These are phyloP conservation scores for Orestias chungarensis DNA, from an alignment of 2,797 vertebrate genomes.

Conservation along the genomic window DNA sequence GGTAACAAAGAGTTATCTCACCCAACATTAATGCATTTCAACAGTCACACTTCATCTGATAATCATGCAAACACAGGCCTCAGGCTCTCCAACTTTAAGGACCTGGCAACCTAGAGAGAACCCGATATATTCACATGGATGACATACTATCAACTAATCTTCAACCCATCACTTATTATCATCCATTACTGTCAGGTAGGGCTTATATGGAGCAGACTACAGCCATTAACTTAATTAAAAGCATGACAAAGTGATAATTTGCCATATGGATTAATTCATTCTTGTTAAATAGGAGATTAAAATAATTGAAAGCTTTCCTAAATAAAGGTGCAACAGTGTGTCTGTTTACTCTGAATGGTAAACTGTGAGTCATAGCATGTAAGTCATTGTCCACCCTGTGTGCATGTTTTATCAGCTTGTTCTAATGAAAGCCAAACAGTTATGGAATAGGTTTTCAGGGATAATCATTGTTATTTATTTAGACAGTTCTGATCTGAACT, in stretches of 20 bases:
- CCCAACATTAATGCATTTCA: not conserved
- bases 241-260: constrained; percentile 33
- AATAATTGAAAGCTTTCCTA: constrained; percentile 29
- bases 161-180: not conserved
- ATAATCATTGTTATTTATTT: constrained; percentile 45
- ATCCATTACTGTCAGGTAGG: not conserved
- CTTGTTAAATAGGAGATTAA: constrained; percentile 4
- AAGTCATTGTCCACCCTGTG: constrained; percentile 43
- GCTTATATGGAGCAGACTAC: not conserved
- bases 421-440: constrained; percentile 54
- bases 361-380: constrained; percentile 52
- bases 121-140: not conserved
- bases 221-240: constrained; percentile 17
- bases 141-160: not conserved
- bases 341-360: constrained; percentile 37
- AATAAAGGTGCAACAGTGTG: constrained; percentile 22
- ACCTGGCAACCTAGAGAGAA: not conserved
- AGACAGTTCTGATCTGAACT: constrained; percentile 38
- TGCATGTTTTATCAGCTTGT: constrained; percentile 43
- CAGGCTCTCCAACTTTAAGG: not conserved
- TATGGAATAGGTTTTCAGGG: constrained; percentile 12
- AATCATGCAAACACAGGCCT: not conserved
- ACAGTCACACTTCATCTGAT: too few relatives aligned
- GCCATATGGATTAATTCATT: constrained; percentile 1
- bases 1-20: not conserved